Evolutionary conservation across 1,140 invertebrate species (phyloP).

Genomic region (Hirudo medicinalis): DNA sequence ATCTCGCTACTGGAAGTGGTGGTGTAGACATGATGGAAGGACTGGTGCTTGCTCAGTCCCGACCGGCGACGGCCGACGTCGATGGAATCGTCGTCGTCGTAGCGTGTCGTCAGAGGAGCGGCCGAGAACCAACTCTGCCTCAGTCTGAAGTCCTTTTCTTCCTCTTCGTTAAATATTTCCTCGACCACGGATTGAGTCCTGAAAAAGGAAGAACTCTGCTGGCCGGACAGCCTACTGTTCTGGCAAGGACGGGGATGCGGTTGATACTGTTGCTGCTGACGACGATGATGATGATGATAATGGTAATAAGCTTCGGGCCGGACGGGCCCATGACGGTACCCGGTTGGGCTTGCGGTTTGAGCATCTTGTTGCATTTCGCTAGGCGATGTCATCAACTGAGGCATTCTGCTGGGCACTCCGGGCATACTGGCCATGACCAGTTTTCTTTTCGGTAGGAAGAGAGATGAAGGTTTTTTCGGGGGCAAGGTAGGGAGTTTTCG

Average conservation of each 20-base stretch:
- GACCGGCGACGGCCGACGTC: background rate
- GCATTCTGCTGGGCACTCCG: background rate
- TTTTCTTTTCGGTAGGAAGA: background rate
- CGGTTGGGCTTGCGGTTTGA: background rate
- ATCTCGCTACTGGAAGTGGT: conserved; percentile 5
- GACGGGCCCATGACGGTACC: background rate
- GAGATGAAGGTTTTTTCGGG: background rate
- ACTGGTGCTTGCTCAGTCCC: background rate
- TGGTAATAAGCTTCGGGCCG: background rate
- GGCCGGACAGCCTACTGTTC: background rate
- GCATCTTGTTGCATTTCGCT: conserved; percentile 4
- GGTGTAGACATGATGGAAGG: background rate
- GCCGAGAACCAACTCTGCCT: conserved; percentile 10
- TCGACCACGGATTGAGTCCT: conserved; percentile 5
- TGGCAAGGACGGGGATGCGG: background rate
- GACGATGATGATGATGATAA: background rate
- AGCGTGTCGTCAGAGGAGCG: background rate
- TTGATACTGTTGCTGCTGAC: background rate
- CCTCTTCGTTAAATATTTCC: background rate
- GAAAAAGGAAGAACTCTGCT: no score
- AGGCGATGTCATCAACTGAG: conserved; percentile 1
- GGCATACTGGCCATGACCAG: background rate
- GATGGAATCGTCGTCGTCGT: background rate
- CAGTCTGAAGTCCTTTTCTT: background rate
- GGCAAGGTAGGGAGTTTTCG: background rate